Conservation (phyloP, 2,888 invertebrate species). For the Megastigmus dorsalis region DNA sequence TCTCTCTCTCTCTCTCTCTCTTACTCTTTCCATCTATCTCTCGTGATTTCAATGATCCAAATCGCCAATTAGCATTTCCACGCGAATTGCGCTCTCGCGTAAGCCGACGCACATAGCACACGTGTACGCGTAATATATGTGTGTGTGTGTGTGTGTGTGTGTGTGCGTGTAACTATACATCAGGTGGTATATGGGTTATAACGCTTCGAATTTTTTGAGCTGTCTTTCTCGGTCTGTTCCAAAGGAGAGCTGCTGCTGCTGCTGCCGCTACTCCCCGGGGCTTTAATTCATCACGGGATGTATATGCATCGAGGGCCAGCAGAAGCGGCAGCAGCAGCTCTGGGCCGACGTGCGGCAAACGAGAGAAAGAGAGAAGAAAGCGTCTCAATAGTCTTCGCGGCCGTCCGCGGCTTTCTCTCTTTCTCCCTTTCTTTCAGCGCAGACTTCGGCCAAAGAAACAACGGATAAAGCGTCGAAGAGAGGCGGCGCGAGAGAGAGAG, state of each 20-base stretch:
- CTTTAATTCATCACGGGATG: conserved; percentile 42
- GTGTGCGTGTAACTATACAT: no score
- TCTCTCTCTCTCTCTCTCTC: background rate
- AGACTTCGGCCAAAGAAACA: conserved; percentile 28
- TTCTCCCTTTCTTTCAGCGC: no score
- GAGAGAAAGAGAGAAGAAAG: no score
- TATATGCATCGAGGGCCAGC: background rate
- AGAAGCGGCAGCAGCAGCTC: no score
- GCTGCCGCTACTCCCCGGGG: conserved; percentile 9
- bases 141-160: background rate
- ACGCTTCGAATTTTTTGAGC: no score
- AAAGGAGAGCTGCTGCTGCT: background rate
- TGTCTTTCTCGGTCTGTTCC: no score
- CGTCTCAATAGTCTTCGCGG: background rate
- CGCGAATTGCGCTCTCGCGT: conserved; percentile 31
- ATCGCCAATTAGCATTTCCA: conserved; percentile 45
- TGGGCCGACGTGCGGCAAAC: no score
- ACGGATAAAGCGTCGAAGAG: conserved; percentile 25
- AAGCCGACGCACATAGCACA: background rate
- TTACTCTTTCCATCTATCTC: background rate
- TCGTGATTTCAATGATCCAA: conserved; percentile 39
- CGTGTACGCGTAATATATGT: background rate
- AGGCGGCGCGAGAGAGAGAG: background rate
- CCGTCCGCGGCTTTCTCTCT: background rate
- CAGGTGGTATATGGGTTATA: no score